Evolutionary conservation across 1,140 invertebrate genomes (phyloP).

Genomic region (Pseudoatta argentina): DNA sequence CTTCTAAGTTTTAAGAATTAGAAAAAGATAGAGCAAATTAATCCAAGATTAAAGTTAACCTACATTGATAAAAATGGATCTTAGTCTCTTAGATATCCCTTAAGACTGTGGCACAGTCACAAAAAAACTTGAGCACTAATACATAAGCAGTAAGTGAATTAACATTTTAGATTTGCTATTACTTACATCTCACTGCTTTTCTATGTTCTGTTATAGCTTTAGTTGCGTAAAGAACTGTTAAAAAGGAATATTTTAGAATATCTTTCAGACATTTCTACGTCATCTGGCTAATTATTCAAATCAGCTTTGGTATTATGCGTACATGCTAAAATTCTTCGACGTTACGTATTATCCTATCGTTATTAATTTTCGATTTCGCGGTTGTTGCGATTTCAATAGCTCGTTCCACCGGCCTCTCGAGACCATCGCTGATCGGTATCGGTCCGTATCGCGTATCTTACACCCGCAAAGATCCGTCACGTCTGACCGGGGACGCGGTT

Average conservation of each 20-base stretch:
- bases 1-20: too few species aligned
- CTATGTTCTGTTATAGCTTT: too few species aligned
- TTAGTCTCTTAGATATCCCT: not conserved
- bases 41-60: too few species aligned
- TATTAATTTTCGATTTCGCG: constrained; percentile 7
- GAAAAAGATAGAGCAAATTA: too few species aligned
- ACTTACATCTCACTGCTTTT: too few species aligned
- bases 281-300: not conserved
- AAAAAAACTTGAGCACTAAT: too few species aligned
- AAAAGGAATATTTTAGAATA: not conserved
- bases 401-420: not conserved
- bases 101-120: too few species aligned
- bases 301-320: not conserved
- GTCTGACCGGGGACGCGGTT: constrained; percentile 27
- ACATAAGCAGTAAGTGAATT: too few species aligned
- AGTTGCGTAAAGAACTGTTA: not conserved
- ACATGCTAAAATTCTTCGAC: not conserved
- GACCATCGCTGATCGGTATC: constrained; percentile 1
- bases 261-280: not conserved
- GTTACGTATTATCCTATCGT: not conserved
- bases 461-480: constrained; percentile 27
- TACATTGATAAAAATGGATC: too few species aligned
- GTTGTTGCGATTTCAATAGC: not conserved
- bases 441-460: constrained; percentile 10
- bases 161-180: too few species aligned